Conservation (phyloP, 30 jellyfish, hydroid and myxozoan genomes). For the Hydractinia echinata region DNA sequence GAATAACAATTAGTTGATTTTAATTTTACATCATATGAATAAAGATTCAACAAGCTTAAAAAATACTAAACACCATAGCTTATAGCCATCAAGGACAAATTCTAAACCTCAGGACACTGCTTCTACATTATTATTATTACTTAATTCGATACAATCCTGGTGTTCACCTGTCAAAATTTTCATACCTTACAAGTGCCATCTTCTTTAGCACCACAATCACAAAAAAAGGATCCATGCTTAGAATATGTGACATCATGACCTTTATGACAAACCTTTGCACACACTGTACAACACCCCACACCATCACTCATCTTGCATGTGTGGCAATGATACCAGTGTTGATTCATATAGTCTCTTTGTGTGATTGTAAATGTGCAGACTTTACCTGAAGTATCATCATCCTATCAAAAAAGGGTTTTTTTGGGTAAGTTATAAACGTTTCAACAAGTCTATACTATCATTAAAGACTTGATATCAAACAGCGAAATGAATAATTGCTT, state of each 20-base stretch:
- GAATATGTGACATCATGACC: slow-evolving; percentile 95
- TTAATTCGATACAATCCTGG: too few species aligned
- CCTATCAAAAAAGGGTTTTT: slow-evolving; percentile 30
- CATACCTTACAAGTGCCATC: slow-evolving; percentile 94
- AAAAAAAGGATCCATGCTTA: slow-evolving; percentile 87
- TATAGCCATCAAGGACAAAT: too few species aligned
- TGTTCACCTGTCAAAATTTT: too few species aligned
- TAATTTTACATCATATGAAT: neutral
- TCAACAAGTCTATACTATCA: too few species aligned
- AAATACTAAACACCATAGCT: neutral
- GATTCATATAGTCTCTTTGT: slow-evolving; percentile 80
- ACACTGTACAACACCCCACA: slow-evolving; percentile 92
- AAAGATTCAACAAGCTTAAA: neutral
- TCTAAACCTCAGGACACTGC: too few species aligned
- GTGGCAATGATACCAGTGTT: slow-evolving; percentile 98
- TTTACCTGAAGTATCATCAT: slow-evolving; percentile 60
- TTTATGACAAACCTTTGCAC: slow-evolving; percentile 92
- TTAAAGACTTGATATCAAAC: too few species aligned
- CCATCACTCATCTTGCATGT: slow-evolving; percentile 96
- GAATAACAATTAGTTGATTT: neutral
- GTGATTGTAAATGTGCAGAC: slow-evolving; percentile 83
- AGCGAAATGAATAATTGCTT: too few species aligned
- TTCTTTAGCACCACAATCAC: slow-evolving; percentile 96
- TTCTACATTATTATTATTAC: too few species aligned
- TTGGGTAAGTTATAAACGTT: neutral